phyloP scores from a whole-genome alignment of 1,140 invertebrate species.

The Halotydeus destructor region DNA sequence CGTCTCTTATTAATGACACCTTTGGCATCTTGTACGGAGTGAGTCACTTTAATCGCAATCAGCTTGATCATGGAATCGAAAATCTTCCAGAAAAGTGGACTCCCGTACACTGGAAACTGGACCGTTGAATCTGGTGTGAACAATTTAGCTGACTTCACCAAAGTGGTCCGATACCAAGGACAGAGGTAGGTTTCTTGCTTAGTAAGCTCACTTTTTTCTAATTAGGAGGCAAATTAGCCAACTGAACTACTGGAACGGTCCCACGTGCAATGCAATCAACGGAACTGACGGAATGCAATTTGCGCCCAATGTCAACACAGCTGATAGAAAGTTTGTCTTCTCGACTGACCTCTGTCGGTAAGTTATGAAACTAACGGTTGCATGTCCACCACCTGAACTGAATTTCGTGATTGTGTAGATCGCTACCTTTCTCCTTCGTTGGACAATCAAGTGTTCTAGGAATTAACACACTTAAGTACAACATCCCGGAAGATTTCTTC shows the following conservation, averaged over 20 bases:
- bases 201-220: too few species aligned
- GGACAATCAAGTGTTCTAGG: constrained; percentile 18
- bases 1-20: too few species aligned
- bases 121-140: too few species aligned
- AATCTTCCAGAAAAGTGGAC: too few species aligned
- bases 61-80: too few species aligned
- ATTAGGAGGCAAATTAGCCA: too few species aligned
- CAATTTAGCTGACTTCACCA: too few species aligned
- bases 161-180: too few species aligned
- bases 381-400: background rate
- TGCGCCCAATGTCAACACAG: constrained; percentile 18
- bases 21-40: too few species aligned
- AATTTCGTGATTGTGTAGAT: constrained; percentile 9
- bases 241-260: constrained; percentile 12
- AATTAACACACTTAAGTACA: constrained; percentile 16
- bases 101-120: too few species aligned
- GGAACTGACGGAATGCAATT: constrained; percentile 22
- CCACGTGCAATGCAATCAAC: constrained; percentile 18
- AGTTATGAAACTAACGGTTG: background rate
- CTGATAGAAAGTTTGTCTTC: constrained; percentile 19
- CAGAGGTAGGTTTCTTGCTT: too few species aligned
- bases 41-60: too few species aligned
- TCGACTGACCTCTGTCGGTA: constrained; percentile 19
- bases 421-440: constrained; percentile 16
- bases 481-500: constrained; percentile 14